These are phyloP conservation scores for Drosophila conformis DNA, from an alignment of 2,888 invertebrate species.

Conservation along the genomic window DNA sequence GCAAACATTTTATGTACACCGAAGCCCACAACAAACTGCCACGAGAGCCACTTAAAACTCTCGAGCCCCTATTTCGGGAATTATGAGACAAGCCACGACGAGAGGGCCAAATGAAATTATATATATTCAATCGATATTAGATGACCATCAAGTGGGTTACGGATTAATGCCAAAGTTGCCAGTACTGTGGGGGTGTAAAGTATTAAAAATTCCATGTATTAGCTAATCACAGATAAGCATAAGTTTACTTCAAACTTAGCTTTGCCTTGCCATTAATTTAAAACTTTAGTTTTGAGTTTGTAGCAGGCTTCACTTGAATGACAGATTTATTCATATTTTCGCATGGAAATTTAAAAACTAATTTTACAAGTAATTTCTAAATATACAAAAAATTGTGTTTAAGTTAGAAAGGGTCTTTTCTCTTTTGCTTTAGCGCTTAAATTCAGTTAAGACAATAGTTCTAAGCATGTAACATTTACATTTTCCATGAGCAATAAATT, in stretches of 20 bases:
- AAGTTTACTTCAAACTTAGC: not conserved
- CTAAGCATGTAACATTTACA: not conserved
- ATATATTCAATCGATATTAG: conserved; percentile 39
- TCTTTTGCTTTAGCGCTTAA: not conserved
- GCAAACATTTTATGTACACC: conserved; percentile 46
- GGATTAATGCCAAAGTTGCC: not conserved
- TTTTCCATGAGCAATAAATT: not conserved
- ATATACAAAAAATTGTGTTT: not conserved
- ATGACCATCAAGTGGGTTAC: conserved; percentile 9
- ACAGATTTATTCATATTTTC: not conserved
- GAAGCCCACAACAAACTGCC: conserved; percentile 15
- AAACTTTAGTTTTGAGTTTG: no score
- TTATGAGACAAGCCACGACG: not conserved
- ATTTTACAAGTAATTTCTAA: not conserved
- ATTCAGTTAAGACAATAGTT: not conserved
- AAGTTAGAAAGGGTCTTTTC: not conserved
- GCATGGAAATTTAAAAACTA: rapidly evolving
- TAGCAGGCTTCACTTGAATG: no score
- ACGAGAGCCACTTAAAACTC: conserved; percentile 58
- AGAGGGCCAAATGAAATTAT: conserved; percentile 4
- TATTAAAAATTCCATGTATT: not conserved
- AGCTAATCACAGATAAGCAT: not conserved
- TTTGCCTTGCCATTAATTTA: not conserved
- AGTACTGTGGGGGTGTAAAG: not conserved
- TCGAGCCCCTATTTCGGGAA: conserved; percentile 61